Conservation (phyloP, 2,888 invertebrate species). For the Tanytarsus gracilentus region DNA sequence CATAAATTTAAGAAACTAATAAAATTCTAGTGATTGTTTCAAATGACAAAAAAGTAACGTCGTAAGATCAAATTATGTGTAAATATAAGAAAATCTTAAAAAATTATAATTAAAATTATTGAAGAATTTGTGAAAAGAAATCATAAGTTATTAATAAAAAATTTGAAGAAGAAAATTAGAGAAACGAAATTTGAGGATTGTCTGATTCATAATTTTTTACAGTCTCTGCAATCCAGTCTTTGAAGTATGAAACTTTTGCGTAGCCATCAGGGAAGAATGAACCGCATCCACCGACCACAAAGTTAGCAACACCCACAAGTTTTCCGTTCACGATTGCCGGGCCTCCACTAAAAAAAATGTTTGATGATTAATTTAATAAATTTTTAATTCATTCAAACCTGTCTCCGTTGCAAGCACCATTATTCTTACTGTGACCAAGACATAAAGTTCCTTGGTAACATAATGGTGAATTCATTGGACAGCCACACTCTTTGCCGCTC, state of each 20-base stretch:
- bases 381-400: too few relatives aligned
- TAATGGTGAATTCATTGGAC: slow-evolving; percentile 24
- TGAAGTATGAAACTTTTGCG: slow-evolving; percentile 34
- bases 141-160: not conserved
- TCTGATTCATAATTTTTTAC: not conserved
- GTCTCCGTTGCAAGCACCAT: slow-evolving; percentile 38
- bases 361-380: too few relatives aligned
- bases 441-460: slow-evolving; percentile 35
- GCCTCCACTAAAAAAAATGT: slow-evolving; percentile 37
- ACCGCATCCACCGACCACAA: slow-evolving; percentile 36
- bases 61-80: too few relatives aligned
- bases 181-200: too few relatives aligned
- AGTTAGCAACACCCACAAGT: slow-evolving; percentile 38
- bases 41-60: too few relatives aligned
- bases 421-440: slow-evolving; percentile 33
- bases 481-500: slow-evolving; percentile 30
- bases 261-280: slow-evolving; percentile 38
- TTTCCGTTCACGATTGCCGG: slow-evolving; percentile 36
- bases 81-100: too few relatives aligned
- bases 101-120: too few relatives aligned
- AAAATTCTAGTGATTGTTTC: slow-evolving; percentile 29
- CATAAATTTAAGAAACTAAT: too few relatives aligned
- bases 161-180: not conserved
- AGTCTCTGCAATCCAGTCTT: not conserved
- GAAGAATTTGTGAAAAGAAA: too few relatives aligned